Evolutionary conservation across 2,797 vertebrate species (phyloP).

Genomic region (Dendrocincla tyrannina): DNA sequence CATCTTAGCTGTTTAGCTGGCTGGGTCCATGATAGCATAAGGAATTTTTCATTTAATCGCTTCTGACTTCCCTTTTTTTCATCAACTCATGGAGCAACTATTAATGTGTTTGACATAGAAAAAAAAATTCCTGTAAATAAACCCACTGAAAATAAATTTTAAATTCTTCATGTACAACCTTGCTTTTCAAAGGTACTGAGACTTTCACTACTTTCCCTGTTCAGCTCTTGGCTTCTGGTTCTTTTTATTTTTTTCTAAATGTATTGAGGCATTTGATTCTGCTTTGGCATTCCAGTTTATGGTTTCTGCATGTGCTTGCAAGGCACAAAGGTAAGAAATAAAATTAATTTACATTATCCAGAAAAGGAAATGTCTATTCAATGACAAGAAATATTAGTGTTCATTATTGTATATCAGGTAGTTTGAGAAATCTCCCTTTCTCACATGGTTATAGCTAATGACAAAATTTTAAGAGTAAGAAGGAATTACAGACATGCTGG

Average conservation of each 20-base stretch:
- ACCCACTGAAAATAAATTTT: not conserved
- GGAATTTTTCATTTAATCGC: not conserved
- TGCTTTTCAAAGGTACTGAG: not conserved
- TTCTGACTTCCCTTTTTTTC: not conserved
- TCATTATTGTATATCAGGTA: not conserved
- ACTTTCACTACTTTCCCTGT: not conserved
- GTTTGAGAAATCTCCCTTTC: not conserved
- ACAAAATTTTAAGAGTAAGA: not conserved
- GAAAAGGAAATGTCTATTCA: not conserved
- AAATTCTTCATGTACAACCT: not conserved
- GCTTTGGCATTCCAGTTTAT: not conserved
- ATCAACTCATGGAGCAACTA: not conserved
- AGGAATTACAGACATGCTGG: not conserved
- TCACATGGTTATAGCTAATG: not conserved
- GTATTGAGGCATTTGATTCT: not conserved
- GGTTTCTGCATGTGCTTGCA: not conserved
- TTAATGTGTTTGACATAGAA: not conserved
- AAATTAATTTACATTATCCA: not conserved
- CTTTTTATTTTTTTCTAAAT: not conserved
- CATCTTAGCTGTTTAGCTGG: not conserved
- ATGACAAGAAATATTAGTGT: not conserved
- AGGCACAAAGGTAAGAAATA: not conserved
- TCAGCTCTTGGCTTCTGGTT: not conserved
- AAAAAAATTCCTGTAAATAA: not conserved
- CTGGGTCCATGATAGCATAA: not conserved